These are phyloP conservation scores for Alosa alosa DNA, from an alignment of 2,113 vertebrate species.

Conservation along the genomic window DNA sequence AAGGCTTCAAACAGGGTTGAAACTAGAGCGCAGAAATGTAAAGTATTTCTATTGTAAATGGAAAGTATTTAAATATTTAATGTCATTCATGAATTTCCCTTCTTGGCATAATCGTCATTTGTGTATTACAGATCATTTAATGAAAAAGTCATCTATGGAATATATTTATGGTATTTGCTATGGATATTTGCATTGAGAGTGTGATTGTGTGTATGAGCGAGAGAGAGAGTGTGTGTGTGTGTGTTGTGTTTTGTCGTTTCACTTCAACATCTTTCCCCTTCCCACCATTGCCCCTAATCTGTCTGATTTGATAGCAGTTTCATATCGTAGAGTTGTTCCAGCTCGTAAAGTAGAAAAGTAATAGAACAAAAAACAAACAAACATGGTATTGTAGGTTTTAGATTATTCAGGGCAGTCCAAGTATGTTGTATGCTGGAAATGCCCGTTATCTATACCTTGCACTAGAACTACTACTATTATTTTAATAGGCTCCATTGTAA, in stretches of 20 bases:
- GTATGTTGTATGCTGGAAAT: constrained; percentile 41
- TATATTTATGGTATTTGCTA: constrained; percentile 50
- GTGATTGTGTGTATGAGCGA: constrained; percentile 16
- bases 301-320: background rate
- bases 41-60: constrained; percentile 66
- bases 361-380: background rate
- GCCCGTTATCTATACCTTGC: constrained; percentile 45
- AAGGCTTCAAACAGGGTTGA: constrained; percentile 64
- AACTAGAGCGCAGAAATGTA: constrained; percentile 53
- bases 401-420: constrained; percentile 21
- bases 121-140: constrained; percentile 53
- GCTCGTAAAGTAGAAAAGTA: background rate
- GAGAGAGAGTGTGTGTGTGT: constrained; percentile 8
- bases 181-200: constrained; percentile 32
- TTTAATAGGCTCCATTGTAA: constrained; percentile 65
- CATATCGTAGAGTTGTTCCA: constrained; percentile 14
- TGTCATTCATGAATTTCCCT: constrained; percentile 41
- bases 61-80: constrained; percentile 64
- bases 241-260: background rate
- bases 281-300: background rate
- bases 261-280: background rate
- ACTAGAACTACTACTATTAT: constrained; percentile 42
- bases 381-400: constrained; percentile 1
- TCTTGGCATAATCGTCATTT: constrained; percentile 50
- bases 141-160: constrained; percentile 32